Evolutionary conservation across 2,888 invertebrate genomes (phyloP).

Genomic region (Drosophila diplacantha): DNA sequence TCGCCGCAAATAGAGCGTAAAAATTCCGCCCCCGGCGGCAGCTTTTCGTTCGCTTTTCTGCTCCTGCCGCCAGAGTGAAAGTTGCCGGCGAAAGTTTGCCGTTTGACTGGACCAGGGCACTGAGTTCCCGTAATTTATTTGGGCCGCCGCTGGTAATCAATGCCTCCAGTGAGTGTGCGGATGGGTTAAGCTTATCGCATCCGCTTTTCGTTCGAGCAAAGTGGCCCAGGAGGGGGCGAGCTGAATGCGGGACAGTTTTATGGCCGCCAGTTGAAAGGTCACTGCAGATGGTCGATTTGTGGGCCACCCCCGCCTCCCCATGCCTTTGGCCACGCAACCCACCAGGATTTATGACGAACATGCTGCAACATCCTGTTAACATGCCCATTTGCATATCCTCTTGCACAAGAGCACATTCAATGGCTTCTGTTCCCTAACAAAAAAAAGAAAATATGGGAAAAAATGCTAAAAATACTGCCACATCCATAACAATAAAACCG

Average conservation of each 20-base stretch:
- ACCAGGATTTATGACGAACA: conserved; percentile 42
- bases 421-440: conserved; percentile 13
- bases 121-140: conserved; percentile 59
- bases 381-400: conserved; percentile 66
- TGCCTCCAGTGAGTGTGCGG: conserved; percentile 46
- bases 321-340: neutral
- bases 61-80: conserved; percentile 48
- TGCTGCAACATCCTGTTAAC: conserved; percentile 66
- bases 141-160: conserved; percentile 67
- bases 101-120: conserved; percentile 29
- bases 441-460: neutral
- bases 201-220: conserved; percentile 53
- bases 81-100: conserved; percentile 59
- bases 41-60: conserved; percentile 4
- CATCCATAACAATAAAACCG: conserved; percentile 66
- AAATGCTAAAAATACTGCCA: conserved; percentile 9
- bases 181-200: conserved; percentile 64
- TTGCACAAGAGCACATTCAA: conserved; percentile 36
- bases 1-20: conserved; percentile 65
- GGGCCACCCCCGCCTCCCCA: neutral
- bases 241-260: conserved; percentile 53
- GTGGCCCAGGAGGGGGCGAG: conserved; percentile 37
- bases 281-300: conserved; percentile 66
- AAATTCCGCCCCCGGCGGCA: conserved; percentile 58
- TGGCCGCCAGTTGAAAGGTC: conserved; percentile 66